Base-by-base conservation (phyloP, 2,888 invertebrate species). In the Chydorus sphaericus region DNA sequence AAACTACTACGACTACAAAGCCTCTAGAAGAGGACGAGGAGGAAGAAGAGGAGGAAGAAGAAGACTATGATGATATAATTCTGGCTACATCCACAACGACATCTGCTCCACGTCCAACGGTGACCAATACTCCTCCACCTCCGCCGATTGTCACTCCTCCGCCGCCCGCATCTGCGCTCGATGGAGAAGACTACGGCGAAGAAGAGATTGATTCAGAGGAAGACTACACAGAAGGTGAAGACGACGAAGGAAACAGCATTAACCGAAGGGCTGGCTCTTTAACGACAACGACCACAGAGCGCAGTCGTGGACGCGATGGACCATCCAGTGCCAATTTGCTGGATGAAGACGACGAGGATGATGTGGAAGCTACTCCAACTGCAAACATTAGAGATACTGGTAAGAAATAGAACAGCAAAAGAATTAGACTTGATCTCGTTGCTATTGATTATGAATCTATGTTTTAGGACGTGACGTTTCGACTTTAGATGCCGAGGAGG, bases 401-500 rank as follows among this genome's bases (percentile, higher is more conserved):
- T 44, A 44, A 14, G 8, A 14, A 44, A 26, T 26, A 11, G 23
- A 44, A 26, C 2, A 10, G 4, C 28, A 1, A 26, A 44, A 26
- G 10, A 44, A 26, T 20, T 10, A 26, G 7, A 11, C 14, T 44
- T 2, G 23, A 33, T 33, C 14, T 10, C 14, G 14, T 10, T 14
- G 14, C 33, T 33, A 14, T 10, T 33, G 33, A 33, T 10, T 33
- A 14, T 8, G 14, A 33, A 33, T 33, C 14, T 33, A 14, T 33
- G 33, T 20, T 2, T 5, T 44, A 44, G 44, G 44, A 10, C 44
- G 44, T 14, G 44, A 28, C 23, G 44, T 44, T 23, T 44, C 44
- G 11, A 33, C 51, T 8, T n/a, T 31, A 5, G 51, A 33, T 54
- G 54, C 14, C 8, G 54, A 39, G 28, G 54, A 39, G 28, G 54